Conservation (phyloP, 2,797 vertebrate genomes). For the Phylloscopus collybita region DNA sequence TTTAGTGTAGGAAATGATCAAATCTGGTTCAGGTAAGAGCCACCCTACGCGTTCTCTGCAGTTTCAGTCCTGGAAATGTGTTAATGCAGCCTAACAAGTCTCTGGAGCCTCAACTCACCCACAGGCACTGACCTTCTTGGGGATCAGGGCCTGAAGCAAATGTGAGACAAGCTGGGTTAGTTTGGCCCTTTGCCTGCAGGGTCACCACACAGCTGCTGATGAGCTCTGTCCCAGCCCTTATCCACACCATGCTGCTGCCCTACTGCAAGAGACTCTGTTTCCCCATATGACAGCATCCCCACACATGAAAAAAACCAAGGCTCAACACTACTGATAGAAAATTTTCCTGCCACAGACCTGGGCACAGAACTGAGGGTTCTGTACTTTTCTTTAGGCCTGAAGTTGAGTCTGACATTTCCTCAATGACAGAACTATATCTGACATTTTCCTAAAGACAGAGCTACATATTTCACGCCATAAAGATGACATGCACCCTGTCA, state of each 20-base stretch:
- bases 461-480: neutral
- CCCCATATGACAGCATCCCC: neutral
- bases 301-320: neutral
- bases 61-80: neutral
- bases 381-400: neutral
- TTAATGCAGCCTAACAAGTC: neutral
- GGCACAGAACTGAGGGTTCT: neutral
- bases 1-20: neutral
- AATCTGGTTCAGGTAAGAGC: neutral
- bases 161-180: neutral
- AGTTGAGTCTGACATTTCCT: neutral
- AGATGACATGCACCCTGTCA: neutral
- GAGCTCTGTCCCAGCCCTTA: neutral
- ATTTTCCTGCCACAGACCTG: neutral
- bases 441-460: neutral
- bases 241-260: neutral
- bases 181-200: neutral
- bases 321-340: neutral
- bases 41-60: fast-evolving
- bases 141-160: neutral
- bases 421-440: neutral
- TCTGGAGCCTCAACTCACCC: neutral
- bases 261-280: neutral
- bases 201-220: fast-evolving
- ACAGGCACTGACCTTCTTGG: neutral